Evolutionary conservation across 1,140 invertebrate genomes (phyloP).

Genomic region (Periplaneta americana): DNA sequence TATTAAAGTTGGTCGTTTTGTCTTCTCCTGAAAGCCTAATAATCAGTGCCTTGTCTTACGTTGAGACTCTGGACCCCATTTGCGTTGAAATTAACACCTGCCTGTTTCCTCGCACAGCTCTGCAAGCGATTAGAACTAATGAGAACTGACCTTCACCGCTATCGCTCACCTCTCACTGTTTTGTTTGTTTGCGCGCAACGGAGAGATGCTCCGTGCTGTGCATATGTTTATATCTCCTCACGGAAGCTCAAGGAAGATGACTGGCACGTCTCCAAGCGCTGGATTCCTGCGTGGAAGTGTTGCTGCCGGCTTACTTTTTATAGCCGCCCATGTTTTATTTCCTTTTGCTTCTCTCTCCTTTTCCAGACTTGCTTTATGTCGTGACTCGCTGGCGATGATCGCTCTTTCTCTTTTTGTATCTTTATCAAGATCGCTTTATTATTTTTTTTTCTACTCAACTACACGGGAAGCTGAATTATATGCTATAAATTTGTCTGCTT

Average conservation of each 20-base stretch:
- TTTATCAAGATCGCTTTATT: background rate
- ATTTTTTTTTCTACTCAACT: too few relatives aligned
- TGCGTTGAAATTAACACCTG: too few relatives aligned
- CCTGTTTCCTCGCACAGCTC: too few relatives aligned
- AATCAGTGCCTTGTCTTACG: too few relatives aligned
- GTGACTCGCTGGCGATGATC: background rate
- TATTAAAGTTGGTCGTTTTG: too few relatives aligned
- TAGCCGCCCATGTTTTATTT: background rate
- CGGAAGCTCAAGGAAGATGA: background rate
- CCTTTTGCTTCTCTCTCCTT: background rate
- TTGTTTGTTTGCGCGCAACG: background rate
- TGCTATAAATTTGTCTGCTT: too few relatives aligned
- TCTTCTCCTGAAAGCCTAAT: too few relatives aligned
- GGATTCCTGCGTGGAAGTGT: background rate
- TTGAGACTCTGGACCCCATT: too few relatives aligned
- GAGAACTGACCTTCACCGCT: too few relatives aligned
- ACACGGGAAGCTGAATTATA: too few relatives aligned
- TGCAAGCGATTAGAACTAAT: too few relatives aligned
- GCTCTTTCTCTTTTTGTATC: background rate
- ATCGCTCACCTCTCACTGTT: background rate
- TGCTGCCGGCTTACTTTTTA: background rate
- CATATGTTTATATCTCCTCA: background rate
- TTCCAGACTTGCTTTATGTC: background rate
- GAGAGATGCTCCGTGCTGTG: too few relatives aligned
- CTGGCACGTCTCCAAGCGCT: background rate